Conservation (phyloP, 2,113 vertebrate genomes). For the Barnardius zonarius region DNA sequence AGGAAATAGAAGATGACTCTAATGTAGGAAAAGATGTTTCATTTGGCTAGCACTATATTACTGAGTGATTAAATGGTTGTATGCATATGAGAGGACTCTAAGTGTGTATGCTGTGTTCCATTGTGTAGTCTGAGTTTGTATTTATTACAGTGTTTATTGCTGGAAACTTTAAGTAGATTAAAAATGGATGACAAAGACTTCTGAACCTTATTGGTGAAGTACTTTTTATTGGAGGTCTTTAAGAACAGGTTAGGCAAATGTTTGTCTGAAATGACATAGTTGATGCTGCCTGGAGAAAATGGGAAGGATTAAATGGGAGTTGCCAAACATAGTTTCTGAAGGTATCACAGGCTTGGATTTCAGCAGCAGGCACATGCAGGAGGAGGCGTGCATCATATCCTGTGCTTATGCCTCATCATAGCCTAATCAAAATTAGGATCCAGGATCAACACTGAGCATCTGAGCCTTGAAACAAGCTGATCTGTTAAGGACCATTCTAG, state of each 20-base stretch:
- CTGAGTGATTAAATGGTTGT: not conserved
- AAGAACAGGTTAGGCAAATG: not conserved
- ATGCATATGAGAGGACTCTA: not conserved
- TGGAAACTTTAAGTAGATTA: not conserved
- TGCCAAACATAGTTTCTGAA: not conserved
- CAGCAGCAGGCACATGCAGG: not conserved
- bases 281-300: not conserved
- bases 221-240: not conserved
- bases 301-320: constrained; percentile 27
- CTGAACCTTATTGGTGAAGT: not conserved
- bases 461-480: not conserved
- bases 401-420: not conserved
- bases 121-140: not conserved
- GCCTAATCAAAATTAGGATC: not conserved
- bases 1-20: not conserved
- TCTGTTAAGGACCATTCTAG: not conserved
- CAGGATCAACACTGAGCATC: not conserved
- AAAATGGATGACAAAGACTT: not conserved
- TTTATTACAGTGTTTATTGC: not conserved
- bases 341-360: not conserved
- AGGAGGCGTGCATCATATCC: not conserved
- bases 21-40: not conserved
- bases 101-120: not conserved
- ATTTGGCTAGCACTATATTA: not conserved
- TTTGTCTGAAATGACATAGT: not conserved